These are phyloP conservation scores for Pogonophryne albipinna DNA, from an alignment of 2,797 vertebrate genomes.

Conservation along the genomic window DNA sequence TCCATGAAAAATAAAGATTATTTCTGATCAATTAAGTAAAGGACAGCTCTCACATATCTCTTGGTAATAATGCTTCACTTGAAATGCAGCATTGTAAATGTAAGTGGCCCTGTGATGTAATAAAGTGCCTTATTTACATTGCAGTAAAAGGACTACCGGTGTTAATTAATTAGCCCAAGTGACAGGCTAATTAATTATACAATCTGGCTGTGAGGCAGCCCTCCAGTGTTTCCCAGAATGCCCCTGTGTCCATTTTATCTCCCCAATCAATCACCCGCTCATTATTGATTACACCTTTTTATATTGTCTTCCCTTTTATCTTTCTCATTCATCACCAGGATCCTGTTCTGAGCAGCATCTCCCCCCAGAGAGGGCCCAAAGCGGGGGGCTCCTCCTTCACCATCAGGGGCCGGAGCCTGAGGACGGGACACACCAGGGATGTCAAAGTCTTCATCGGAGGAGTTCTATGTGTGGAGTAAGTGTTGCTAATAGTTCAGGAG, in stretches of 20 bases:
- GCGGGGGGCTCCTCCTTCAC: conserved; percentile 92
- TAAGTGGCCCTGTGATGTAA: conserved; percentile 24
- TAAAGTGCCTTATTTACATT: conserved; percentile 42
- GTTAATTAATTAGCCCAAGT: conserved; percentile 56
- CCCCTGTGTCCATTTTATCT: conserved; percentile 53
- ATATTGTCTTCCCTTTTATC: neutral
- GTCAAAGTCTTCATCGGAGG: conserved; percentile 92
- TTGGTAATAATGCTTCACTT: conserved; percentile 32
- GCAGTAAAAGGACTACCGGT: conserved; percentile 23
- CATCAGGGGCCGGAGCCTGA: conserved; percentile 88
- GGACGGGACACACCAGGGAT: conserved; percentile 90
- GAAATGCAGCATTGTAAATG: conserved; percentile 27
- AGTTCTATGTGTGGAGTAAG: conserved; percentile 92
- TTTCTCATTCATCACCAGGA: conserved; percentile 79
- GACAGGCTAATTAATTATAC: conserved; percentile 55
- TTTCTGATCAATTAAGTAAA: conserved; percentile 23
- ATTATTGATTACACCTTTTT: conserved; percentile 50
- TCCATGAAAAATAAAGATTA: neutral
- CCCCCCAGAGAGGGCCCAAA: conserved; percentile 91
- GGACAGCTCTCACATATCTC: neutral
- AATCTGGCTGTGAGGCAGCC: conserved; percentile 22
- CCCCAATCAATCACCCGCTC: conserved; percentile 52
- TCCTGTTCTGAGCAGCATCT: conserved; percentile 89
- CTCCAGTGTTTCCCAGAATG: conserved; percentile 57
- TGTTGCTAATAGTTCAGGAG: neutral